Evolutionary conservation across 2,797 vertebrate species (phyloP), one percentile per base, ranked within the genome.

Genomic region (Fistularia tabacaria): DNA sequence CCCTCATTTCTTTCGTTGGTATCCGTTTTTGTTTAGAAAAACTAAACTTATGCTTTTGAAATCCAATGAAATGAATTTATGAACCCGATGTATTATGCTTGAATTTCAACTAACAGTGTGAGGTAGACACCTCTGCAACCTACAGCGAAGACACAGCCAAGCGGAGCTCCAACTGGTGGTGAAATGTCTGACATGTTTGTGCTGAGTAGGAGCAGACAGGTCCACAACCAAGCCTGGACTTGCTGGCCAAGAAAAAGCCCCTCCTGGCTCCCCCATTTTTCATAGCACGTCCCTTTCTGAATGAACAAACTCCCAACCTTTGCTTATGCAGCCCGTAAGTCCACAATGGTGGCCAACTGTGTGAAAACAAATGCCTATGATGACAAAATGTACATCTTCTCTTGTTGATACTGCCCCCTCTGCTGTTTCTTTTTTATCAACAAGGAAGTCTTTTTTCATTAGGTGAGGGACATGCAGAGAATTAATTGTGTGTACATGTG

Each of bases 161-260:
- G 54, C 64, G 64, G 70, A 46, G 25, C 56, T 78, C 76, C 72
- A 73, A 68, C 71, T 52, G 73, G 85, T 85, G 84, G 52, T 85
- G 87, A 88, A 90, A 89, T 81, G 73, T 82, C 76, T 85, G 88
- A 87, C 86, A 88, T 87, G 86, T 84, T 88, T 86, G 82, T 51
- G 40, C 74, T 85, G 79, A 86, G 82, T 78, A 75, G 77, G 72
- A 83, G 83, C 82, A 88, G 82, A 87, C 79, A 79, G 82, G 73
- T 64, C 76, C 76, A 76, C 65, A 79, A 88, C 83, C 88, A 88
- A 87, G 89, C 81, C 88, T 80, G 81, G 83, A 85, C 87, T 83
- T 90, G 87, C 86, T 78, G 81, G 85, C 84, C 82, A 84, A 85
- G 74, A 84, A 87, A 88, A 85, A 88, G 82, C 64, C 82, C 85